A percentile compares a stretch with the other conserved stretches of the same genome.
Conservation (phyloP, 2,888 invertebrate species). For the Agriopis marginaria region DNA sequence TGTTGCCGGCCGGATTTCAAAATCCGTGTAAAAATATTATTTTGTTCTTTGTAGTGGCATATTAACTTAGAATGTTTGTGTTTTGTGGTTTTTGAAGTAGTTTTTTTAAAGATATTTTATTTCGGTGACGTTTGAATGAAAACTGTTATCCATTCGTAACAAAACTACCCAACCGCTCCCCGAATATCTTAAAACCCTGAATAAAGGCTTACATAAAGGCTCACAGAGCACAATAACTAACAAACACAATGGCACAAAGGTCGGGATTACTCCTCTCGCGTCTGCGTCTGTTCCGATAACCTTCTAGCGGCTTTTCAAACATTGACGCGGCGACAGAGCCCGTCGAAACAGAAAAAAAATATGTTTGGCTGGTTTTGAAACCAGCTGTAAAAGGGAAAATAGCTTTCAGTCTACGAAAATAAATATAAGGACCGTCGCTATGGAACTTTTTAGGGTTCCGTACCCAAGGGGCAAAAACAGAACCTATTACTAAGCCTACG, state of each 20-base stretch:
- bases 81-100: too few relatives aligned
- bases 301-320: constrained; percentile 1
- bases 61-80: too few relatives aligned
- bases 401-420: too few relatives aligned
- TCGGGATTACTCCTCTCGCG: constrained; percentile 19
- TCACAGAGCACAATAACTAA: constrained; percentile 32
- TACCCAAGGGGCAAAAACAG: too few relatives aligned
- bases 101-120: not conserved
- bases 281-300: constrained; percentile 8
- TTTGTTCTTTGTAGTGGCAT: too few relatives aligned
- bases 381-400: too few relatives aligned
- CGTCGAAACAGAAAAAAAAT: not conserved
- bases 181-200: constrained; percentile 18
- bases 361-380: not conserved
- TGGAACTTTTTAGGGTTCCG: too few relatives aligned
- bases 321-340: not conserved
- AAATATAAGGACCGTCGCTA: too few relatives aligned
- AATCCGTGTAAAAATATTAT: too few relatives aligned
- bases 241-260: constrained; percentile 31
- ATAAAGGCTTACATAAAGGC: constrained; percentile 34
- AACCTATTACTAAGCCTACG: too few relatives aligned
- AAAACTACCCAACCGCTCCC: not conserved
- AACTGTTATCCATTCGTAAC: not conserved
- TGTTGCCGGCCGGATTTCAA: too few relatives aligned
- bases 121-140: not conserved